A percentile compares a stretch with the other conserved stretches of the same genome.
These are phyloP conservation scores for Zenarchopterus dispar DNA, from an alignment of 2,797 vertebrate species.

Conservation along the genomic window DNA sequence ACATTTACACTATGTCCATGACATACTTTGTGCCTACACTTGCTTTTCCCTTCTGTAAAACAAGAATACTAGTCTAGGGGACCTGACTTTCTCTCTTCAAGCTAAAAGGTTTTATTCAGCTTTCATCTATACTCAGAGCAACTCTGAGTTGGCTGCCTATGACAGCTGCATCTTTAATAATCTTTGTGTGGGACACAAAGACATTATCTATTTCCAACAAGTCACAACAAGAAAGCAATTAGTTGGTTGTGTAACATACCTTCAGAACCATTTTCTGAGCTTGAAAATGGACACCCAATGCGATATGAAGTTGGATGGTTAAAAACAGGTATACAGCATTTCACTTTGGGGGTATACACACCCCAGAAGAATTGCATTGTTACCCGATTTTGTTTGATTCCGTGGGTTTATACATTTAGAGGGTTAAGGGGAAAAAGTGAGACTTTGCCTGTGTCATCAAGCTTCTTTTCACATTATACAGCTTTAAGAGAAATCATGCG, in stretches of 20 bases:
- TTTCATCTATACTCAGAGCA: conserved; percentile 21
- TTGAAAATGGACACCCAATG: too few species aligned
- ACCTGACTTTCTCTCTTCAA: conserved; percentile 19
- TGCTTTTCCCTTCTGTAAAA: conserved; percentile 1
- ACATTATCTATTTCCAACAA: conserved; percentile 12
- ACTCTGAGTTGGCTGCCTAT: not conserved
- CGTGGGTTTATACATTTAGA: conserved; percentile 14
- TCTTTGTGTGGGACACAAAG: conserved; percentile 3
- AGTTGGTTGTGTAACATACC: not conserved
- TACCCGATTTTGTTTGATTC: conserved; percentile 22
- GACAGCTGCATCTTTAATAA: conserved; percentile 30
- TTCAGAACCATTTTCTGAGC: too few species aligned
- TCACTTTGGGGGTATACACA: not conserved
- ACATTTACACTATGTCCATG: not conserved
- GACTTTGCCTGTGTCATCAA: conserved; percentile 18
- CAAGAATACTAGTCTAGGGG: conserved; percentile 30
- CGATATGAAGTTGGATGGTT: not conserved
- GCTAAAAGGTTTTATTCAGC: conserved; percentile 54
- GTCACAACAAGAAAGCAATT: not conserved
- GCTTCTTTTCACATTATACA: conserved; percentile 1
- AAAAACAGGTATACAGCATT: not conserved
- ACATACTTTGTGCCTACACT: conserved; percentile 5
- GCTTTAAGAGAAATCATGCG: conserved; percentile 4
- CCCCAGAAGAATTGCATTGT: not conserved
- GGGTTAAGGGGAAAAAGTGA: not conserved